Percentiles rank a stretch among this genome's conserved stretches.
phyloP scores from a whole-genome alignment of 2,113 vertebrate genomes.

The Dolichotis patagonum region DNA sequence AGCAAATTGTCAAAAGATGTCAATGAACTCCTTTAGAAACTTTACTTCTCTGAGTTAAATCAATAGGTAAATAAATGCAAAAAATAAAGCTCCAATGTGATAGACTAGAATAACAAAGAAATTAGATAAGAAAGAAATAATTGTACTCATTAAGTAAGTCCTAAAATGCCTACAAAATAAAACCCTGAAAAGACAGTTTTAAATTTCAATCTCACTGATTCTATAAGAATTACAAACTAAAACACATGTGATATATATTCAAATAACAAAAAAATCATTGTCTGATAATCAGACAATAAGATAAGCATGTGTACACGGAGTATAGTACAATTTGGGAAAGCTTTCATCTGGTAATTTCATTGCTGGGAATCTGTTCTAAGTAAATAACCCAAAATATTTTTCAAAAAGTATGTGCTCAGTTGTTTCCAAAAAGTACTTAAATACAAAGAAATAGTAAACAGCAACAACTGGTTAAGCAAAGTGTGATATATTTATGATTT shows the following conservation, averaged over 20 bases:
- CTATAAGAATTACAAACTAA: not conserved
- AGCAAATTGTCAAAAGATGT: not conserved
- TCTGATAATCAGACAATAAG: not conserved
- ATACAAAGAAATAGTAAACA: not conserved
- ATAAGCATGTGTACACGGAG: not conserved
- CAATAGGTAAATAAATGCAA: constrained; percentile 29
- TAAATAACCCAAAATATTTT: not conserved
- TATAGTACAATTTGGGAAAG: not conserved
- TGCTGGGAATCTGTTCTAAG: constrained; percentile 26
- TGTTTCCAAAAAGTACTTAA: not conserved
- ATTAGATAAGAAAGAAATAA: not conserved
- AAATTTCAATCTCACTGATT: not conserved
- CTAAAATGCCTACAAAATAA: not conserved
- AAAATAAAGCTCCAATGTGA: not conserved
- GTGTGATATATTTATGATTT: not conserved
- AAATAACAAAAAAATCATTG: constrained; percentile 12
- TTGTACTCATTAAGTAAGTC: constrained; percentile 33
- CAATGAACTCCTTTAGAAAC: not conserved
- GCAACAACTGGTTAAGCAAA: not conserved
- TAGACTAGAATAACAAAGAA: not conserved
- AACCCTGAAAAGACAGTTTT: not conserved
- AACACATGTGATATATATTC: not conserved
- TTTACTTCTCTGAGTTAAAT: constrained; percentile 17
- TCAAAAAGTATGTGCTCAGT: not conserved
- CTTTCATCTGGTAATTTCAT: not conserved